Evolutionary conservation across 1,140 invertebrate genomes (phyloP), one percentile per base, ranked within the genome.

Genomic region (Zaprionus kolodkinae): DNA sequence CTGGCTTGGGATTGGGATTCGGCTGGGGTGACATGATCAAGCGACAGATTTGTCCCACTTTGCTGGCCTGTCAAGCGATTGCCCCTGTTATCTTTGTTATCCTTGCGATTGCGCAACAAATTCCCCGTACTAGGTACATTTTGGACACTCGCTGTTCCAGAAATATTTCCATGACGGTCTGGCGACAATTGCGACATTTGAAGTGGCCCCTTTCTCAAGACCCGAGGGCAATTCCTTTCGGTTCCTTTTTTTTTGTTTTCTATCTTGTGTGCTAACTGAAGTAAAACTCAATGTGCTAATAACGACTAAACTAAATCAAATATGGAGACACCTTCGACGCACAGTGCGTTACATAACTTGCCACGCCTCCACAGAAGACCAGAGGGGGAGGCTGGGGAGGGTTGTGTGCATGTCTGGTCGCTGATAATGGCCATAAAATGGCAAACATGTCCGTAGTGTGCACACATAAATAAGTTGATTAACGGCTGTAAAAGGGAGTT

Each of bases 91-190:
- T 54, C 68, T 36, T 40, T 21, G 21, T 21, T 72, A 35, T 67
- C 65, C 62, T 69, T 73, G 30, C 82, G 82, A 56, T 87, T 71
- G 48, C 83, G 84, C 33, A 88, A 57, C n/a, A 61, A 59, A 69
- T 65, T 72, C 3, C 43, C 17, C 15, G 56, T 54, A 9, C 21
- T 36, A 1, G 33, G 43, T 1, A 21, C 38, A 3, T 9, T 40
- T 57, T 36, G 68, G 48, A 12, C 55, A n/a, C 63, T 50, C 52
- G 13, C 33, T 45, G n/a, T 30, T 21, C 25, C 11, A 54, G 72
- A 52, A 64, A 30, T 38, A 6, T 25, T 25, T 17, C 10, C 5
- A 9, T 9, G 17, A 50, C 1, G 17, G 17, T 11, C 45, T 50
- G 1, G 55, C 5, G 13, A 3, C 15, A n/a, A 52, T 17, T 71